Base-by-base conservation (phyloP, 2,113 vertebrate species). In the Mixornis gularis region DNA sequence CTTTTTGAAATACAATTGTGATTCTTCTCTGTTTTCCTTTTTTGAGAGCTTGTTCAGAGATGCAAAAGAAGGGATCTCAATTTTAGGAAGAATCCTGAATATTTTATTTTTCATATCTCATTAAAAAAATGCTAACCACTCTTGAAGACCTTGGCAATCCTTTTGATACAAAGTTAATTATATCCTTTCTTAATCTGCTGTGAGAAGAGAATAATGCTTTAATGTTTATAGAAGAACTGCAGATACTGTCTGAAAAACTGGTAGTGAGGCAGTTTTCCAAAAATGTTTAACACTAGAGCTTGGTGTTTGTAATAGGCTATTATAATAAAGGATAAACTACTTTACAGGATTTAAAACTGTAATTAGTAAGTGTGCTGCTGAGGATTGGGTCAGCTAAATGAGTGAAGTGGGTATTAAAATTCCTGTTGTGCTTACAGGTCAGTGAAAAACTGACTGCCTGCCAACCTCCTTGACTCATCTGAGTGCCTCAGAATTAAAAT, bases 401-500 rank as follows among this genome's bases (percentile, higher is more conserved):
- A 92, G 68, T 79, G 58, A 89, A 92, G 44, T 46, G 74, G 29
- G 44, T 72, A 89, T 96, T 94, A 92, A 96, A 92, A 85, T 95
- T 94, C 70, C 63, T 63, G n/a, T 95, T 85, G 72, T 94, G 70
- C n/a, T 93, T 80, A 80, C 8, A 25, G 85, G 78, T 64, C 86
- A 91, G 52, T 46, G 63, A 93, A 82, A 63, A 90, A 30, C 85
- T 85, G 95, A 13, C 46, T 52, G 85, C 40, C 80, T 94, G 95
- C 88, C 90, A 94, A 82, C 30, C n/a, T 94, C n/a, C 60, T 82
- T 85, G 95, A 81, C 90, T 96, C 87, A 77, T 94, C 62, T 53
- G 25, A 36, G 19, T 68, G 73, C 73, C 59, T 62, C 62, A 56
- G 49, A 93, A 92, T 82, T 83, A 94, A 65, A 87, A 72, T 48